Conservation (phyloP, 2,113 vertebrate species). For the Ptilonorhynchus violaceus region DNA sequence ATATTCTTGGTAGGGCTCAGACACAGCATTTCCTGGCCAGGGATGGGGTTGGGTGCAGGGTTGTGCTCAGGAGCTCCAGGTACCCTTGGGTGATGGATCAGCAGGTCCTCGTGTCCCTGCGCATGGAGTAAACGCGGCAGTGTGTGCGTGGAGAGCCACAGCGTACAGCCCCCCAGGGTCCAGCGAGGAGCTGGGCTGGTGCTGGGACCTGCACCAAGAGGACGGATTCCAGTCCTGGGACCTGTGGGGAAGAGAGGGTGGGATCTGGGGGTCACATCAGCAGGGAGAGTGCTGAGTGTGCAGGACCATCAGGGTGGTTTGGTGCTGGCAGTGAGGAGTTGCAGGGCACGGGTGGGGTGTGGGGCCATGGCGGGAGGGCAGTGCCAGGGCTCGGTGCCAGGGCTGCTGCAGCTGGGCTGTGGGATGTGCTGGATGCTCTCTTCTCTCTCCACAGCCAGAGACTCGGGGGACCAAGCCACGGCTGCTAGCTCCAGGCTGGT, state of each 20-base stretch:
- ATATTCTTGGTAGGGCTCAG: conserved; percentile 90
- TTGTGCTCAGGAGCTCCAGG: not conserved
- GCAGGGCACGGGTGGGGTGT: rapidly evolving
- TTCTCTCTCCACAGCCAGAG: conserved; percentile 67
- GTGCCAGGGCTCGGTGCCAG: rapidly evolving
- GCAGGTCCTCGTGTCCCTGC: not conserved
- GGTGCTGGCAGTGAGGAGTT: not conserved
- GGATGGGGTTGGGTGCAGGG: not conserved
- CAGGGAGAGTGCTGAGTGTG: not conserved
- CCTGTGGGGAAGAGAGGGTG: not conserved
- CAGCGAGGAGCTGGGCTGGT: not conserved
- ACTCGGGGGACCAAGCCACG: conserved; percentile 1
- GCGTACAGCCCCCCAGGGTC: not conserved
- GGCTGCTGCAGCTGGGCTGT: not conserved
- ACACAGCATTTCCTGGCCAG: not conserved
- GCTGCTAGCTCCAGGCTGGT: not conserved
- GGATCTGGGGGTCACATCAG: rapidly evolving
- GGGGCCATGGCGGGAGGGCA: no score
- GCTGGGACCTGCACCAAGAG: not conserved
- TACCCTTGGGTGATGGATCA: not conserved
- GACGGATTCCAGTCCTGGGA: not conserved
- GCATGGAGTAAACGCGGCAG: rapidly evolving
- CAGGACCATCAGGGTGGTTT: not conserved
- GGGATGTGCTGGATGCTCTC: not conserved
- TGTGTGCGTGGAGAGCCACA: not conserved